Conservation (phyloP, 2,797 vertebrate species). For the Protonibea diacanthus region DNA sequence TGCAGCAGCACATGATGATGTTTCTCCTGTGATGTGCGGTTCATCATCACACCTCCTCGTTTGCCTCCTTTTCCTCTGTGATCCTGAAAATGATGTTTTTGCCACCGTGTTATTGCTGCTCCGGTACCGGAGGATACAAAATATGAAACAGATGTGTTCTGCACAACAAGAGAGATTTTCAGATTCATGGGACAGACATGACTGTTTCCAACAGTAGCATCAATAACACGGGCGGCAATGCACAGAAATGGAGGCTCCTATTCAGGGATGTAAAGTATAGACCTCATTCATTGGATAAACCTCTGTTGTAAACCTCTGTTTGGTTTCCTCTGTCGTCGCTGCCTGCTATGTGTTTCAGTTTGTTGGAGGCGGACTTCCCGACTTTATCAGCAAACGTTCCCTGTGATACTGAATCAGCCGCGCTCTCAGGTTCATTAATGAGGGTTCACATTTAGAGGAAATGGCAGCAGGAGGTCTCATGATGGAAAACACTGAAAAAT, state of each 20-base stretch:
- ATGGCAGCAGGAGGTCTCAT: slow-evolving; percentile 39
- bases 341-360: not conserved
- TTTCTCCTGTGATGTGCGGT: not conserved
- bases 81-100: slow-evolving; percentile 21
- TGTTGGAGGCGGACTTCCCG: slow-evolving; percentile 3
- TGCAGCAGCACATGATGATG: not conserved
- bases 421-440: slow-evolving; percentile 49
- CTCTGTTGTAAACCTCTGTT: no score
- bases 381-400: slow-evolving; percentile 16
- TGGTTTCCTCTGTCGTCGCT: slow-evolving; percentile 10
- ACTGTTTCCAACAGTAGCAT: not conserved
- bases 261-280: not conserved
- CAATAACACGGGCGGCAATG: not conserved
- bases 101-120: not conserved
- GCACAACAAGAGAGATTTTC: not conserved
- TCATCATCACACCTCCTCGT: slow-evolving; percentile 8
- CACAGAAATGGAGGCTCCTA: not conserved
- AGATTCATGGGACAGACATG: not conserved
- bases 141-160: not conserved
- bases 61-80: not conserved
- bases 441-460: slow-evolving; percentile 47
- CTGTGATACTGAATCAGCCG: slow-evolving; percentile 30
- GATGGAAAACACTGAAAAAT: slow-evolving; percentile 58
- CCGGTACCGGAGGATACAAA: not conserved
- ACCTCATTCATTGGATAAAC: no score